Base-by-base conservation (phyloP, 2,797 vertebrate genomes). In the Amblyopsis hoosieri region DNA sequence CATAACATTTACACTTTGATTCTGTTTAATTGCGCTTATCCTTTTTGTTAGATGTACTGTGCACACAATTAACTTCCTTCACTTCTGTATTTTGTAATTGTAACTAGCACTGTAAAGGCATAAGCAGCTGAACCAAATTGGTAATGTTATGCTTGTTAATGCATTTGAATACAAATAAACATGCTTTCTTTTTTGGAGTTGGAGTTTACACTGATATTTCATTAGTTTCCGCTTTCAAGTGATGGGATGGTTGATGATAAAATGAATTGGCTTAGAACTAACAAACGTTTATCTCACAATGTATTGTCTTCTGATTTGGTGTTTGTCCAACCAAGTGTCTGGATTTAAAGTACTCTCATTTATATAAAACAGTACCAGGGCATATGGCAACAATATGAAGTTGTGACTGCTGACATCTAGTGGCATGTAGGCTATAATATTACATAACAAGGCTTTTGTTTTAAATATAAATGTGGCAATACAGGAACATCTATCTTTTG, bases 371-470 rank as follows among this genome's bases (percentile, higher is more conserved):
- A 0, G 23, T 29, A 29, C 23, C 23, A 29, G 23, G 23, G 23
- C 23, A 29, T 29, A 29, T 29, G 23, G 23, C 23, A 29, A 29
- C 0, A 3, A 29, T 29, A 29, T 29, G 23, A 3, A 13, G 10
- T 45, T 51, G 13, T 19, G 61, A 50, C 31, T 78, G 55, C 76
- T 84, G 83, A 79, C 86, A 83, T 57, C 86, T 85, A 67, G 84
- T 87, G 88, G 65, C 54, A 19, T 54, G 11, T 3, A 53, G 0
- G 47, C 45, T 2, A 23, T 9, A 3, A 4, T 31, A 0, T 45
- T 12, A 7, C 1, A 45, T 61, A 0, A 19, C 5, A 11, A 6
- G 31, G 1, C 5, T 23, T 54, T 31, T 33, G 13, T 55, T 55
- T 17, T 51, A 12, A 3, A 54, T 37, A 37, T 42, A 42, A 8